A percentile compares a stretch with the other conserved stretches of the same genome.
Conservation (phyloP, 2,797 vertebrate species). For the Columba guinea region DNA sequence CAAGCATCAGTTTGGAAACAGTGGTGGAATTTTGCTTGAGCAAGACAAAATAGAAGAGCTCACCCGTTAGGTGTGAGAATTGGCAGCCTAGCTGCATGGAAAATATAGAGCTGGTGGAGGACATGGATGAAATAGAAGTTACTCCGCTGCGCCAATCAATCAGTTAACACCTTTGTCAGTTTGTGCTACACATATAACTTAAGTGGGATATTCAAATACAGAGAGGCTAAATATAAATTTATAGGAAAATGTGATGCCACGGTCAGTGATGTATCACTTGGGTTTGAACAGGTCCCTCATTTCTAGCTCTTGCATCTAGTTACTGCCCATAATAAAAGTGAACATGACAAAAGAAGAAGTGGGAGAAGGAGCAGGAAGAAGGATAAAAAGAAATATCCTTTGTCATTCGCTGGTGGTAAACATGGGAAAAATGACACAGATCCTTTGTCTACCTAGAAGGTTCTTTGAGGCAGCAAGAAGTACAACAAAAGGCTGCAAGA, state of each 20-base stretch:
- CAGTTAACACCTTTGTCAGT: conserved; percentile 54
- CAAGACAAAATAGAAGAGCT: conserved; percentile 40
- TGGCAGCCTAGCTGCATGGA: conserved; percentile 66
- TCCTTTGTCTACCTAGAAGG: background rate
- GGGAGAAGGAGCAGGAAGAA: background rate
- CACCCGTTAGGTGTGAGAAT: conserved; percentile 74
- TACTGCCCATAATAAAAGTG: background rate
- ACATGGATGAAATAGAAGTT: conserved; percentile 4
- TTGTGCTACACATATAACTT: conserved; percentile 9
- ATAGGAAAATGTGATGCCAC: conserved; percentile 39
- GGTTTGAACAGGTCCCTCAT: background rate
- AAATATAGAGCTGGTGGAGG: conserved; percentile 58
- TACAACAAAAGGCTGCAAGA: background rate
- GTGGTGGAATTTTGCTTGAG: conserved; percentile 67
- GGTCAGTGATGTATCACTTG: background rate
- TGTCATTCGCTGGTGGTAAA: rapidly evolving
- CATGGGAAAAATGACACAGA: background rate
- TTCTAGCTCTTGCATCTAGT: background rate
- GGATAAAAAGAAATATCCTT: background rate
- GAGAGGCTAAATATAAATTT: conserved; percentile 44
- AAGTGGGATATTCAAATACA: background rate
- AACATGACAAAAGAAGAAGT: background rate
- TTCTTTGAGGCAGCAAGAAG: background rate
- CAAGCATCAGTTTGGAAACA: conserved; percentile 64
- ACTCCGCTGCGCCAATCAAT: conserved; percentile 21